phyloP scores from a whole-genome alignment of 2,113 vertebrate species.

The Cochlearius cochlearius region DNA sequence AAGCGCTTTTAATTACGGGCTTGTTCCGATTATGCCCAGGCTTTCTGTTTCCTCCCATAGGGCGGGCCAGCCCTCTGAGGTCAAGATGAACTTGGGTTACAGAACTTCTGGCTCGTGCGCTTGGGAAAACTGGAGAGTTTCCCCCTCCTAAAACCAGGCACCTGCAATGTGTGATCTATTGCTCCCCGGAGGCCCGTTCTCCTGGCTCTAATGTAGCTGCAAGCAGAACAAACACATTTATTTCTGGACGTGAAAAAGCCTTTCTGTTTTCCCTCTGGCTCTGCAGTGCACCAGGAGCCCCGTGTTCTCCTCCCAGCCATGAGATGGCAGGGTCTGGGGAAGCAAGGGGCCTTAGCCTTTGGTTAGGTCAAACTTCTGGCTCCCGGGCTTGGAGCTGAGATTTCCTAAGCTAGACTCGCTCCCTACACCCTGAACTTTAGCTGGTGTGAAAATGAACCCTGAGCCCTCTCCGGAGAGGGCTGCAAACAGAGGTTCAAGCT shows the following conservation, averaged over 20 bases:
- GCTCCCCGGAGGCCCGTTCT: constrained; percentile 45
- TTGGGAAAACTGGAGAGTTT: constrained; percentile 55
- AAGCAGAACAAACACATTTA: constrained; percentile 64
- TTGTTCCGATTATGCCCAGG: neutral
- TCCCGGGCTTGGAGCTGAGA: neutral
- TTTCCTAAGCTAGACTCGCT: neutral
- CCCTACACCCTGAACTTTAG: neutral
- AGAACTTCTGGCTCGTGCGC: constrained; percentile 13
- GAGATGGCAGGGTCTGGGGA: neutral
- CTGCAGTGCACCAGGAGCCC: neutral
- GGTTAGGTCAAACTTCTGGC: neutral
- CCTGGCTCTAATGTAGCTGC: constrained; percentile 15
- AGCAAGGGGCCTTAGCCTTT: neutral
- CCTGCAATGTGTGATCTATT: constrained; percentile 53
- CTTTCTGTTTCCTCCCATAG: constrained; percentile 16
- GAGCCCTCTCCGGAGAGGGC: neutral
- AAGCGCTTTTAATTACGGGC: neutral
- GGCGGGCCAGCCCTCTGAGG: neutral
- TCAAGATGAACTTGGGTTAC: constrained; percentile 58
- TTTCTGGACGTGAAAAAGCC: constrained; percentile 18
- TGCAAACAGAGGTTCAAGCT: neutral
- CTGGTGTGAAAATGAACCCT: neutral
- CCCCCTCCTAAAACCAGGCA: constrained; percentile 58
- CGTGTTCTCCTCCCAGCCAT: neutral
- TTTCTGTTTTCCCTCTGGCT: neutral